These are phyloP conservation scores for Dipodomys ordii DNA, from an alignment of 2,113 vertebrate genomes.

Conservation along the genomic window DNA sequence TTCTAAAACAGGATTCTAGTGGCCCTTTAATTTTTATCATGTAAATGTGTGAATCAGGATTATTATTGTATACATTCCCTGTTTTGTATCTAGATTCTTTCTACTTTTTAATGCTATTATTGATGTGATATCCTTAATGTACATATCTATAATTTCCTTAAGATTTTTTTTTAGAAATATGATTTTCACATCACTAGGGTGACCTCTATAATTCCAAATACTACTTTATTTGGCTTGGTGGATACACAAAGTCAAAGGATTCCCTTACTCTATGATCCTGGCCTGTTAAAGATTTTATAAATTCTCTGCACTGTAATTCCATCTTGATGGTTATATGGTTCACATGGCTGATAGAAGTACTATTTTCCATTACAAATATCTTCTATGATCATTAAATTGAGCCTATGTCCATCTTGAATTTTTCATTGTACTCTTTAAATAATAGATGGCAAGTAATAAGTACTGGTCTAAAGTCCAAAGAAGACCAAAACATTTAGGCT, in stretches of 20 bases:
- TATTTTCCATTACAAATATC: background rate
- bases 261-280: background rate
- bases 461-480: background rate
- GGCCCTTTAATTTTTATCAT: background rate
- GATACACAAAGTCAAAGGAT: background rate
- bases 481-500: background rate
- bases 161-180: background rate
- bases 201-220: conserved; percentile 10
- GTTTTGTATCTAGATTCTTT: background rate
- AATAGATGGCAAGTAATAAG: background rate
- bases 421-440: background rate
- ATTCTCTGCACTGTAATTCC: background rate
- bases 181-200: conserved; percentile 9
- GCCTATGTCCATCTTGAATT: background rate
- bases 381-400: conserved; percentile 37
- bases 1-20: conserved; percentile 3
- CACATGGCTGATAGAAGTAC: background rate
- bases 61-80: background rate
- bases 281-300: conserved; percentile 2
- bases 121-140: background rate
- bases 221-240: conserved; percentile 6
- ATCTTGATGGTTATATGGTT: background rate
- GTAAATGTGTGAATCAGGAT: background rate
- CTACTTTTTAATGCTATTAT: background rate
- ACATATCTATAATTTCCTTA: background rate